These are phyloP conservation scores for Ceriagrion tenellum DNA, from an alignment of 2,888 invertebrate species.

Conservation along the genomic window DNA sequence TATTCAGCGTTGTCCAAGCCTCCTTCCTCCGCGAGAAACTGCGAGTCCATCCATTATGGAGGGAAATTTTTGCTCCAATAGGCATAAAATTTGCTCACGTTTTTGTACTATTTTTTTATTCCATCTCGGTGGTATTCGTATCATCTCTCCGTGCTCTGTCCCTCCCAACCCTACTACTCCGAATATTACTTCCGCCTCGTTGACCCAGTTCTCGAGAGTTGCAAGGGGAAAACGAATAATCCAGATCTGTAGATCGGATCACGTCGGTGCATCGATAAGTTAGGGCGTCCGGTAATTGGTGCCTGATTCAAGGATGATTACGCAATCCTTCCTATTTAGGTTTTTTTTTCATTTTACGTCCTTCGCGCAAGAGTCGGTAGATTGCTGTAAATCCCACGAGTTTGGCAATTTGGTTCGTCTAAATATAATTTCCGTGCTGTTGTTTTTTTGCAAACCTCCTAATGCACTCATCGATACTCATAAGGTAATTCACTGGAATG, in stretches of 20 bases:
- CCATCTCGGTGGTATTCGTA: not conserved
- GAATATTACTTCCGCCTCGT: slow-evolving; percentile 24
- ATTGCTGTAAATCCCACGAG: not conserved
- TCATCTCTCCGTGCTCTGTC: not conserved
- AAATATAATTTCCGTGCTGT: not conserved
- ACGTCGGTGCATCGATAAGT: slow-evolving; percentile 21
- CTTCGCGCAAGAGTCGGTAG: not conserved
- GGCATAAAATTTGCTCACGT: not conserved
- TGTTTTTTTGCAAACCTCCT: not conserved
- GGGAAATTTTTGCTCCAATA: not conserved
- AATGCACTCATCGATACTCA: not conserved
- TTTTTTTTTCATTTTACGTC: not conserved
- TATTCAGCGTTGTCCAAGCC: not conserved
- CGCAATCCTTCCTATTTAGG: not conserved
- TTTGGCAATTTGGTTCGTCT: not conserved
- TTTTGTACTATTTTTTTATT: not conserved
- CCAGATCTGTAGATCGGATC: slow-evolving; percentile 19
- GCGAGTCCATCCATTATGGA: not conserved
- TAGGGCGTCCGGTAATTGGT: not conserved
- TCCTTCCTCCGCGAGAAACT: not conserved
- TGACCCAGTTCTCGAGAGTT: not conserved
- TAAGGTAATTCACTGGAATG: too few relatives aligned
- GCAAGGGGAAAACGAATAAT: not conserved
- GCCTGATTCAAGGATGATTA: not conserved
- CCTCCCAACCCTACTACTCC: not conserved